A percentile compares a stretch with the other conserved stretches of the same genome.
These are phyloP conservation scores for Myotis brandtii DNA, from an alignment of 2,113 vertebrate species.

Conservation along the genomic window DNA sequence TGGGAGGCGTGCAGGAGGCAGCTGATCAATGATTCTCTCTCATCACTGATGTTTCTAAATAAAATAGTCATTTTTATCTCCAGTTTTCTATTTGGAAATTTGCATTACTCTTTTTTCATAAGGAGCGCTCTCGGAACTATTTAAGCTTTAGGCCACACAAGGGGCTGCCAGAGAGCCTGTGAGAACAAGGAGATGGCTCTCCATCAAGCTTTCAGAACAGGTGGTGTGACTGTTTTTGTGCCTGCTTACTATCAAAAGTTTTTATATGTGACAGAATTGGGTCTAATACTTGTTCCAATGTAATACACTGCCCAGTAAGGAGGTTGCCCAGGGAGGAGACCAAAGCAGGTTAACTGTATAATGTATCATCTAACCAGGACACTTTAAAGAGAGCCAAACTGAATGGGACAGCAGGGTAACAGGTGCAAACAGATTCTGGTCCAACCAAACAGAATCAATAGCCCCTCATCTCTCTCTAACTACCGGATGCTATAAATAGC, in stretches of 20 bases:
- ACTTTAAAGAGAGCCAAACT: neutral
- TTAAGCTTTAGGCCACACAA: neutral
- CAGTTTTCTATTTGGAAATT: neutral
- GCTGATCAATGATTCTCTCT: too few relatives aligned
- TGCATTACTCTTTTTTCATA: neutral
- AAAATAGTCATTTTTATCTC: neutral
- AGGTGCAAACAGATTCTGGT: neutral
- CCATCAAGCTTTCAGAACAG: neutral
- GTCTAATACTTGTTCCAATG: neutral
- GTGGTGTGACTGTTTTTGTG: neutral
- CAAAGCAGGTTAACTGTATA: neutral
- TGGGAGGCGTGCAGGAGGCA: too few relatives aligned
- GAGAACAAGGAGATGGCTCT: neutral
- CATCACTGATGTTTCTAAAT: neutral
- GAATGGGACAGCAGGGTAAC: neutral
- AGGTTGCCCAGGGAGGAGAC: neutral
- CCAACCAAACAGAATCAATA: neutral
- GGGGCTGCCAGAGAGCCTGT: neutral
- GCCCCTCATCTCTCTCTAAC: neutral
- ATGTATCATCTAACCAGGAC: neutral
- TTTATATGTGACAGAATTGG: conserved; percentile 16
- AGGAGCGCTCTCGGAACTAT: neutral
- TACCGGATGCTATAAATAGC: neutral
- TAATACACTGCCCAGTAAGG: neutral
- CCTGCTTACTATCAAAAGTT: neutral